Conservation (phyloP, 1,140 invertebrate genomes). For the Lasaia peninsularis region DNA sequence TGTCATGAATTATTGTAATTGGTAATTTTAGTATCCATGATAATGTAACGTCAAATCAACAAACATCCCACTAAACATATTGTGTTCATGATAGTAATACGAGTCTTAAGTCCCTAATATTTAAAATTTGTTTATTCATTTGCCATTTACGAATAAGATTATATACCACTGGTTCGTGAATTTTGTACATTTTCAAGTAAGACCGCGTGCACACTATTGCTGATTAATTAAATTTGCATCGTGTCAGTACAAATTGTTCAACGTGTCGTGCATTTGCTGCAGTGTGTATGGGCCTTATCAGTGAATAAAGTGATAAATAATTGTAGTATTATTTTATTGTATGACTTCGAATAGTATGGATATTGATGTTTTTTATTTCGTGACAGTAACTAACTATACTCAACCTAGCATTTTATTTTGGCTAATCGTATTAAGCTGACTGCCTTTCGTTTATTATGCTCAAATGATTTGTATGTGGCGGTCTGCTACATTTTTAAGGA, state of each 20-base stretch:
- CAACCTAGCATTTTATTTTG: constrained; percentile 66
- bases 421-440: constrained; percentile 61
- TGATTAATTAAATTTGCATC: neutral
- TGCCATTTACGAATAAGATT: neutral
- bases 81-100: neutral
- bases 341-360: constrained; percentile 20
- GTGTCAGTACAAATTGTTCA: constrained; percentile 9
- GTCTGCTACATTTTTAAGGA: constrained; percentile 44
- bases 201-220: constrained; percentile 2
- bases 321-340: constrained; percentile 22
- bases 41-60: too few relatives aligned
- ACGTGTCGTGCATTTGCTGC: neutral
- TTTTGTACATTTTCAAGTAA: constrained; percentile 6
- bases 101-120: neutral
- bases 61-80: too few relatives aligned
- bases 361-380: constrained; percentile 24
- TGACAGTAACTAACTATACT: constrained; percentile 61
- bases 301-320: constrained; percentile 13
- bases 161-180: constrained; percentile 9
- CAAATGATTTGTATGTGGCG: constrained; percentile 63
- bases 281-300: constrained; percentile 6
- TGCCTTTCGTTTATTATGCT: constrained; percentile 72
- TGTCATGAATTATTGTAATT: too few relatives aligned
- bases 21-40: neutral
- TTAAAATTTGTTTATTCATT: neutral